Evolutionary conservation across 2,888 invertebrate species (phyloP).

Genomic region (Gnatocerus cornutus): DNA sequence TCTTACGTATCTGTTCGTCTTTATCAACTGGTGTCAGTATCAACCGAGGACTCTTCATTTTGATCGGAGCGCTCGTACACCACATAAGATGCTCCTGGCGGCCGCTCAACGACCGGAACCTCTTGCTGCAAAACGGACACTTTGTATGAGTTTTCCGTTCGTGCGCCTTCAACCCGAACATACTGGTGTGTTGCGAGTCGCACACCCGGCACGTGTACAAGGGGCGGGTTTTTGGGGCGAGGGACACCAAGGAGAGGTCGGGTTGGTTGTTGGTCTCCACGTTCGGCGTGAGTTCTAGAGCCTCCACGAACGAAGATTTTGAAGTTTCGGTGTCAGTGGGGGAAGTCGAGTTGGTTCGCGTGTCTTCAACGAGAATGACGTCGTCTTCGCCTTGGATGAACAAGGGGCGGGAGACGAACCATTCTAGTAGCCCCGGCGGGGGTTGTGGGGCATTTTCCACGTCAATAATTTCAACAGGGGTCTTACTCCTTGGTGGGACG

Average conservation of each 20-base stretch:
- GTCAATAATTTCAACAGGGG: too few relatives aligned
- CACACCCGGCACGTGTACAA: constrained; percentile 56
- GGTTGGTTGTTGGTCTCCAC: constrained; percentile 9
- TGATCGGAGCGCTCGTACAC: constrained; percentile 51
- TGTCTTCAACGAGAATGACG: too few relatives aligned
- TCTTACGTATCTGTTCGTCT: constrained; percentile 46
- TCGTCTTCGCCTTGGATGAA: too few relatives aligned
- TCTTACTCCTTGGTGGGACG: too few relatives aligned
- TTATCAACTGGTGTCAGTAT: constrained; percentile 54
- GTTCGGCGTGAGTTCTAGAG: not conserved
- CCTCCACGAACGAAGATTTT: not conserved
- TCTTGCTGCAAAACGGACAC: constrained; percentile 58
- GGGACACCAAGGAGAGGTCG: constrained; percentile 27
- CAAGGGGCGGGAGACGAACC: too few relatives aligned
- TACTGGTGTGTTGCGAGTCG: constrained; percentile 52
- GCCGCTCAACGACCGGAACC: constrained; percentile 51
- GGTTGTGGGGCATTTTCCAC: too few relatives aligned
- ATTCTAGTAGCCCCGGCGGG: too few relatives aligned
- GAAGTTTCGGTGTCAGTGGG: not conserved
- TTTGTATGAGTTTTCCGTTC: constrained; percentile 52
- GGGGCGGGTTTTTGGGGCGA: constrained; percentile 3
- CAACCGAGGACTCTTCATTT: constrained; percentile 52
- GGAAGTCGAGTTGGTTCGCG: too few relatives aligned
- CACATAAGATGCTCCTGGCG: constrained; percentile 53
- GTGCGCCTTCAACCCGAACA: constrained; percentile 54